Evolutionary conservation across 2,113 vertebrate genomes (phyloP).

Genomic region (Perca fluviatilis): DNA sequence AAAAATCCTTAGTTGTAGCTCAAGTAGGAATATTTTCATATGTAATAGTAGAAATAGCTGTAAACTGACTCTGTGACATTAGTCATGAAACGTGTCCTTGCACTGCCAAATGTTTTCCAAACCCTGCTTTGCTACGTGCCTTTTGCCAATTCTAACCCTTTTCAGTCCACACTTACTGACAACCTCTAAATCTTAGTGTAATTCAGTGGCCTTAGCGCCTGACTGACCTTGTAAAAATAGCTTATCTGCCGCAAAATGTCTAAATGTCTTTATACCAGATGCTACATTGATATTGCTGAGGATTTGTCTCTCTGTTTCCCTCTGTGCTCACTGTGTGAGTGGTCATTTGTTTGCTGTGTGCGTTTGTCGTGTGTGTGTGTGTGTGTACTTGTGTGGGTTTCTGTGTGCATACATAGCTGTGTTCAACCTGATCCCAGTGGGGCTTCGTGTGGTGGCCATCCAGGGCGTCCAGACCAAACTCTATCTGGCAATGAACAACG

Average conservation of each 20-base stretch:
- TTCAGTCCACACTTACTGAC: slow-evolving; percentile 1
- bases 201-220: slow-evolving; percentile 11
- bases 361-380: slow-evolving; percentile 7
- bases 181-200: slow-evolving; percentile 10
- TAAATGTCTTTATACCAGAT: slow-evolving; percentile 35
- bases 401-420: slow-evolving; percentile 85
- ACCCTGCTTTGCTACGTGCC: neutral
- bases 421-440: slow-evolving; percentile 99
- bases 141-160: slow-evolving; percentile 21
- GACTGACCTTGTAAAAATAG: slow-evolving; percentile 56
- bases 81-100: slow-evolving; percentile 10
- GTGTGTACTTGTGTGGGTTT: slow-evolving; percentile 22
- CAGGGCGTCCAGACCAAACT: slow-evolving; percentile 99
- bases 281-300: slow-evolving; percentile 48
- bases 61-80: neutral
- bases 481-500: slow-evolving; percentile 99
- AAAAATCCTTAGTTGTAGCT: neutral
- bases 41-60: slow-evolving; percentile 11
- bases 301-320: slow-evolving; percentile 26
- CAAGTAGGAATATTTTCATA: neutral
- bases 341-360: slow-evolving; percentile 22
- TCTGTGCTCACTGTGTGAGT: slow-evolving; percentile 32
- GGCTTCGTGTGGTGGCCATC: slow-evolving; percentile 98
- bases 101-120: slow-evolving; percentile 16
- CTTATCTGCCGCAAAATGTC: slow-evolving; percentile 46